These are phyloP conservation scores for Halocynthia aurantium DNA, from an alignment of 23 tunicate genomes.

Conservation along the genomic window DNA sequence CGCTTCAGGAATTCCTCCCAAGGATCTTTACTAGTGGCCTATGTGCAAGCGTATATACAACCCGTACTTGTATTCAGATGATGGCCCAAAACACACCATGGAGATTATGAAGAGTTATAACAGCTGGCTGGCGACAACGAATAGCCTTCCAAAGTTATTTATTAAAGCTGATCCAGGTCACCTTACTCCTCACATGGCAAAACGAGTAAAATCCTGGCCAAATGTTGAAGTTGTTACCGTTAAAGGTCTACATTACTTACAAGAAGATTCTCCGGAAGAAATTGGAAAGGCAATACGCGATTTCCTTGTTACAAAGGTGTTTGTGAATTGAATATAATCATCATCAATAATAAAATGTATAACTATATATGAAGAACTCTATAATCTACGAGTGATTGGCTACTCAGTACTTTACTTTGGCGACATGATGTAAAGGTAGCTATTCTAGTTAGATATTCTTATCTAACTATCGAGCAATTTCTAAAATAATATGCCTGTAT, in stretches of 20 bases:
- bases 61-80: background rate
- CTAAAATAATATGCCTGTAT: no score
- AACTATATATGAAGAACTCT: no score
- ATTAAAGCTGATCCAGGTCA: conserved; percentile 75
- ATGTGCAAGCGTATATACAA: no score
- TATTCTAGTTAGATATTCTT: no score
- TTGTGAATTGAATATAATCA: background rate
- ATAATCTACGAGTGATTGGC: no score
- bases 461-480: no score
- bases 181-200: conserved; percentile 29
- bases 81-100: conserved; percentile 50
- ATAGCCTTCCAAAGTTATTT: conserved; percentile 58
- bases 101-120: conserved; percentile 27
- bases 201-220: conserved; percentile 54
- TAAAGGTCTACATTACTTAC: conserved; percentile 75
- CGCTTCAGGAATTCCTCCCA: no score
- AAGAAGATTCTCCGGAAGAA: conserved; percentile 84
- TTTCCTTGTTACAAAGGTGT: conserved; percentile 40
- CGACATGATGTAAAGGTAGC: no score
- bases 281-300: conserved; percentile 59
- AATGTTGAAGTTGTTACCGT: conserved; percentile 51
- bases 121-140: conserved; percentile 38
- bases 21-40: no score
- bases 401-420: no score
- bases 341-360: no score